A percentile compares a stretch with the other conserved stretches of the same genome.
Evolutionary conservation across 1,140 invertebrate species (phyloP).

Genomic region (Nomia melanderi): DNA sequence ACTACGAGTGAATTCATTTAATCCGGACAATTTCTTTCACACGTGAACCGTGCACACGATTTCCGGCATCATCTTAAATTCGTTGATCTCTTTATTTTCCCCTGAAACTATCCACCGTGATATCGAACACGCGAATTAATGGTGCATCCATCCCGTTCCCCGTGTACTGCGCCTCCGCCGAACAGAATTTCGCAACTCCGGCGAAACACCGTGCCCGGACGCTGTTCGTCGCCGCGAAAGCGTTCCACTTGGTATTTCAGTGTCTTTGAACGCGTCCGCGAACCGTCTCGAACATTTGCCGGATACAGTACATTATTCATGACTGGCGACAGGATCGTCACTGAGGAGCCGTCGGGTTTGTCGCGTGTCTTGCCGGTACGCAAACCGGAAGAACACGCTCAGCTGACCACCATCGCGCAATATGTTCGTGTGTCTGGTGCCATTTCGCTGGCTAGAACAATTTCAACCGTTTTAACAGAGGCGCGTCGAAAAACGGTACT

Average conservation of each 20-base stretch:
- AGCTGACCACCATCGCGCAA: conserved; percentile 68
- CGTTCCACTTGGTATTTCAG: conserved; percentile 7
- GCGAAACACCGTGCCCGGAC: conserved; percentile 8
- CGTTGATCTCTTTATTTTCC: too few relatives aligned
- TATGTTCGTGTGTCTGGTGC: conserved; percentile 36
- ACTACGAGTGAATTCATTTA: too few relatives aligned
- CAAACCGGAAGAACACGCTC: conserved; percentile 78
- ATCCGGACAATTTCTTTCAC: too few relatives aligned
- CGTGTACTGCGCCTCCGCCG: too few relatives aligned
- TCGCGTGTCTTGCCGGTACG: conserved; percentile 72
- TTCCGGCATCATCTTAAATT: too few relatives aligned
- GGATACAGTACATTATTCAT: conserved; percentile 70
- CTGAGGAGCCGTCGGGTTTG: conserved; percentile 68
- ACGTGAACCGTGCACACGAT: too few relatives aligned
- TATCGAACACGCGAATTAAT: background rate
- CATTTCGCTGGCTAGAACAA: conserved; percentile 14
- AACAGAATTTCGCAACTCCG: background rate
- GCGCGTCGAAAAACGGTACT: conserved; percentile 17
- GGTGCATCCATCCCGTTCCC: background rate
- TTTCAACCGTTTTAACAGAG: conserved; percentile 6
- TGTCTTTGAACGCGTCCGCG: conserved; percentile 30
- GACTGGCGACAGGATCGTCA: conserved; percentile 68
- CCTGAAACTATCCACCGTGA: too few relatives aligned
- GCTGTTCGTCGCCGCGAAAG: background rate
- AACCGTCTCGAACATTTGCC: conserved; percentile 47